Evolutionary conservation across 2,888 invertebrate genomes (phyloP).

Genomic region (Eilema caniola): DNA sequence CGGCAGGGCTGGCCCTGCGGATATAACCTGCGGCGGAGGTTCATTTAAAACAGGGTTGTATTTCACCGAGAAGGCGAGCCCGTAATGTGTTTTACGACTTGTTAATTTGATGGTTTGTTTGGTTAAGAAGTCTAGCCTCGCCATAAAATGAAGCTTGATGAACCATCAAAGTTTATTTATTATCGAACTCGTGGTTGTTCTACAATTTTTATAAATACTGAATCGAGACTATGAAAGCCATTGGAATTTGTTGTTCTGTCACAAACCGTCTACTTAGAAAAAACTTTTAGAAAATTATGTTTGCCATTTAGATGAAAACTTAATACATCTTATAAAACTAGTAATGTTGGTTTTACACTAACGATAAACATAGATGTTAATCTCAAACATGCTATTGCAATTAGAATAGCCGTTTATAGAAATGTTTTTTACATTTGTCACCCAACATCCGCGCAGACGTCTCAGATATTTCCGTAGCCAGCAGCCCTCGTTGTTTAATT

Average conservation of each 20-base stretch:
- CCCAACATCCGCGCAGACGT: slow-evolving; percentile 20
- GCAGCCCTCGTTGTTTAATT: slow-evolving; percentile 46
- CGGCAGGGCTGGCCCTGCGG: slow-evolving; percentile 14
- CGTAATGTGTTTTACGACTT: background rate
- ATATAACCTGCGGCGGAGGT: slow-evolving; percentile 14
- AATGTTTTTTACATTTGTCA: slow-evolving; percentile 14
- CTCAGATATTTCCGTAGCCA: slow-evolving; percentile 43
- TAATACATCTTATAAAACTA: background rate
- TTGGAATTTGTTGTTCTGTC: background rate
- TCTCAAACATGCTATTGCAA: background rate
- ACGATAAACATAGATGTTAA: background rate
- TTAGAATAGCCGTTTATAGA: slow-evolving; percentile 5
- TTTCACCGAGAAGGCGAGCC: background rate
- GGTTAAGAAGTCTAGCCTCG: background rate
- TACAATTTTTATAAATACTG: background rate
- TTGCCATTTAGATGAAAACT: no score
- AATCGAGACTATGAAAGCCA: background rate
- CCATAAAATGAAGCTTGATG: background rate
- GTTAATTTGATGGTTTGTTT: slow-evolving; percentile 2
- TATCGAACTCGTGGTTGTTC: background rate
- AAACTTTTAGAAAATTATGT: background rate
- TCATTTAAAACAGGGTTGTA: background rate
- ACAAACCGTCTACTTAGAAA: background rate
- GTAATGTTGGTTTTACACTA: no score
- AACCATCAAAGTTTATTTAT: background rate